phyloP scores from a whole-genome alignment of 2,888 invertebrate genomes.

The Stegophylla sp. region DNA sequence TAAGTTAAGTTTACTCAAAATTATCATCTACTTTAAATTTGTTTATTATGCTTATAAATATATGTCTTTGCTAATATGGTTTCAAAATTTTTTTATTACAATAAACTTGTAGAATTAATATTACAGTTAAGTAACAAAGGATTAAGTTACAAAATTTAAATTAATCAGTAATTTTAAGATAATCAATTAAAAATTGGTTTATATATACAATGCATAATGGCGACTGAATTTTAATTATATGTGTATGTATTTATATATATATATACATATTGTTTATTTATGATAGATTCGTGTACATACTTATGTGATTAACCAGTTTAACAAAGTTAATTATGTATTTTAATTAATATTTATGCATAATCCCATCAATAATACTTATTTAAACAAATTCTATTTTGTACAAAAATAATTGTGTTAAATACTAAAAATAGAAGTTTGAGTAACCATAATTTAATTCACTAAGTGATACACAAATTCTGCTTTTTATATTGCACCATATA shows the following conservation, averaged over 20 bases:
- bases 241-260: constrained; percentile 10
- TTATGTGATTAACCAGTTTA: constrained; percentile 41
- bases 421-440: neutral
- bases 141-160: constrained; percentile 34
- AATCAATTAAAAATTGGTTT: constrained; percentile 21
- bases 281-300: constrained; percentile 24
- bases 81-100: constrained; percentile 17
- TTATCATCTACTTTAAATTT: neutral
- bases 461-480: neutral
- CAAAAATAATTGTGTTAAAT: neutral
- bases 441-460: neutral
- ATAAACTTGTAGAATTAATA: constrained; percentile 5
- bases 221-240: constrained; percentile 39
- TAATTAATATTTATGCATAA: neutral
- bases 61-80: constrained; percentile 23
- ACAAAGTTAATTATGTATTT: constrained; percentile 19
- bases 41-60: constrained; percentile 21
- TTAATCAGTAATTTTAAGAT: constrained; percentile 11
- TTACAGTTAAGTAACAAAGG: constrained; percentile 14
- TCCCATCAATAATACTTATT: neutral
- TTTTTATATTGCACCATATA: constrained; percentile 35
- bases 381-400: constrained; percentile 13
- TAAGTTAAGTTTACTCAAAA: neutral
- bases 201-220: constrained; percentile 10
- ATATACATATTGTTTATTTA: constrained; percentile 13